Evolutionary conservation across 2,888 invertebrate species (phyloP).

Genomic region (Lypha dubia): DNA sequence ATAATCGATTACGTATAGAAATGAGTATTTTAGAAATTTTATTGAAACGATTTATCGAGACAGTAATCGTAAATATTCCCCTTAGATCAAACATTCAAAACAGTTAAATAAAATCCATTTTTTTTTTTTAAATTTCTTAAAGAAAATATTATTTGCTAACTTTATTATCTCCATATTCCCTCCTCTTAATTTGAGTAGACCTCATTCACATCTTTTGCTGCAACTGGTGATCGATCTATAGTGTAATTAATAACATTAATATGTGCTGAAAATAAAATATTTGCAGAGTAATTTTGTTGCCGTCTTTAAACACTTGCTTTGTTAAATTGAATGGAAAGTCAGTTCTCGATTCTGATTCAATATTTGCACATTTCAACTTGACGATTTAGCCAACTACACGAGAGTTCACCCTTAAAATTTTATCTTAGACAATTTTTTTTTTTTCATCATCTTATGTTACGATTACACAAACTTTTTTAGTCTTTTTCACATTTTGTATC

Average conservation of each 20-base stretch:
- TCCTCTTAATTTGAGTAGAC: too few species aligned
- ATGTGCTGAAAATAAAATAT: neutral
- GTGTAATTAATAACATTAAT: neutral
- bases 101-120: too few species aligned
- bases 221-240: too few species aligned
- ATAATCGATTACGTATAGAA: too few species aligned
- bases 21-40: too few species aligned
- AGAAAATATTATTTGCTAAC: too few species aligned
- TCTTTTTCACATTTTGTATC: neutral
- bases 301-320: neutral
- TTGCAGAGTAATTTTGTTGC: neutral
- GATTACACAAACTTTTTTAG: neutral
- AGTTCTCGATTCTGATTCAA: neutral
- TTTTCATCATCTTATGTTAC: slow-evolving; percentile 47
- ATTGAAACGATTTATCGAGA: too few species aligned
- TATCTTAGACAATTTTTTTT: neutral
- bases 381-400: slow-evolving; percentile 35
- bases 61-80: too few species aligned
- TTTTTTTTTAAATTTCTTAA: too few species aligned
- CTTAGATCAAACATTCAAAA: too few species aligned
- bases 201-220: too few species aligned
- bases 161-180: too few species aligned
- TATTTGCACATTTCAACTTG: slow-evolving; percentile 21
- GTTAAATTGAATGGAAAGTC: neutral
- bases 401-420: slow-evolving; percentile 24